phyloP scores from a whole-genome alignment of 1,140 invertebrate species.

The Scaptomyza pallida region DNA sequence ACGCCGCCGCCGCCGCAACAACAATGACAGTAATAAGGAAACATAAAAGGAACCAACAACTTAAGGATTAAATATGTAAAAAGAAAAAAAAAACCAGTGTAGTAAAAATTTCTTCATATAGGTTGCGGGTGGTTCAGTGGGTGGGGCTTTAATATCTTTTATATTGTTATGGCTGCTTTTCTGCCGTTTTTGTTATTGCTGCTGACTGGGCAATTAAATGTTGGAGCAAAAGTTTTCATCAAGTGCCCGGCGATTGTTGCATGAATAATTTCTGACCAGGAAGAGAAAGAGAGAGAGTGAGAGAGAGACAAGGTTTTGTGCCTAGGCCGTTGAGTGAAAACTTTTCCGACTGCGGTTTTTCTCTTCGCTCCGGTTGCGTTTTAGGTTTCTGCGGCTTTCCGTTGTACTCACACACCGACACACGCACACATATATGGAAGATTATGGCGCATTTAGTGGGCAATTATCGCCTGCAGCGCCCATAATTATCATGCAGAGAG shows the following conservation, averaged over 20 bases:
- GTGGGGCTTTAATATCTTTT: slow-evolving; percentile 39
- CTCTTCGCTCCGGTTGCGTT: slow-evolving; percentile 27
- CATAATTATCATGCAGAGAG: slow-evolving; percentile 73
- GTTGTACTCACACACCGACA: slow-evolving; percentile 24
- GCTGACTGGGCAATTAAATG: slow-evolving; percentile 44
- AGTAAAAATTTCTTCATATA: slow-evolving; percentile 26
- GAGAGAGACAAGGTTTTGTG: not conserved
- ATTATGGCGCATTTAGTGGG: slow-evolving; percentile 75
- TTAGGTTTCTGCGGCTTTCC: slow-evolving; percentile 48
- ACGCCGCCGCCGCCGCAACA: slow-evolving; percentile 17
- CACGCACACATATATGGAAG: slow-evolving; percentile 8
- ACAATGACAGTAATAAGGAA: slow-evolving; percentile 27
- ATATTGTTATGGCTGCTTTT: slow-evolving; percentile 35
- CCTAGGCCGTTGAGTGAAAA: slow-evolving; percentile 12
- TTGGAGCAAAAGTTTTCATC: slow-evolving; percentile 38
- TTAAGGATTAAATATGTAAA: slow-evolving; percentile 38
- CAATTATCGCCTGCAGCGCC: slow-evolving; percentile 78
- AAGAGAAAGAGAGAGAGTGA: not conserved
- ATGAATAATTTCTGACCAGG: slow-evolving; percentile 48
- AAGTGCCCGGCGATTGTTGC: slow-evolving; percentile 9
- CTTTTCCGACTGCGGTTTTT: slow-evolving; percentile 41
- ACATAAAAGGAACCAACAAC: slow-evolving; percentile 14
- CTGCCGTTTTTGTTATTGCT: slow-evolving; percentile 1
- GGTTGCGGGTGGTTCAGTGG: not conserved
- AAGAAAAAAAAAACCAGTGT: slow-evolving; percentile 31